phyloP scores from a whole-genome alignment of 2,113 vertebrate genomes.

The Campylomormyrus numenius region DNA sequence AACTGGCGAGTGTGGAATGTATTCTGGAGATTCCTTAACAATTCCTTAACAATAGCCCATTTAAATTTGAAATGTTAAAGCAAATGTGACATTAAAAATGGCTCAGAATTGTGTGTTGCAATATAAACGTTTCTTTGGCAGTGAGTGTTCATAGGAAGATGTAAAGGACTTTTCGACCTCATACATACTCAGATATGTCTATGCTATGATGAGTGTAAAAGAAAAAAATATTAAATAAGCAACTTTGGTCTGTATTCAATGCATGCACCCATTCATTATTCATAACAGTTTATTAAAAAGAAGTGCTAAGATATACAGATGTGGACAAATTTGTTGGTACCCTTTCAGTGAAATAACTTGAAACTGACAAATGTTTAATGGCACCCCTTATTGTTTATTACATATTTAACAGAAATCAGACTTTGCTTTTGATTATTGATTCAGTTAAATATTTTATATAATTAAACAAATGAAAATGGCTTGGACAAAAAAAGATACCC shows the following conservation, averaged over 20 bases:
- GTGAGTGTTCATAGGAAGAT: not conserved
- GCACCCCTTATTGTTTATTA: too few relatives aligned
- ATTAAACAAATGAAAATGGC: too few relatives aligned
- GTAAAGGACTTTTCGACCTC: not conserved
- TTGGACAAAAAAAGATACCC: too few relatives aligned
- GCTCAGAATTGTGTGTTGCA: not conserved
- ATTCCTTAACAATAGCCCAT: not conserved
- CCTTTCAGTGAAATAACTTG: too few relatives aligned
- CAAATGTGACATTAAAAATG: not conserved
- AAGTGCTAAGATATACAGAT: too few relatives aligned
- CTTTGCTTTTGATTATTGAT: too few relatives aligned
- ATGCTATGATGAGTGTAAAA: not conserved
- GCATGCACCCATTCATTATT: not conserved
- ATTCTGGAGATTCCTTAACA: not conserved
- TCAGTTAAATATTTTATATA: too few relatives aligned
- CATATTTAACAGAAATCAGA: too few relatives aligned
- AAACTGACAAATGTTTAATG: too few relatives aligned
- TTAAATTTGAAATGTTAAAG: not conserved
- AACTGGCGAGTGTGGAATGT: not conserved
- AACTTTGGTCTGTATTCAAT: not conserved
- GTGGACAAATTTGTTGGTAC: too few relatives aligned
- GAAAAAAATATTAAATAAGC: not conserved
- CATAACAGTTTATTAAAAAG: not conserved
- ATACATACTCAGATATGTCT: not conserved
- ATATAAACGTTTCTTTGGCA: not conserved